These are phyloP conservation scores for Brachyptera putata DNA, from an alignment of 2,888 invertebrate species.

Conservation along the genomic window DNA sequence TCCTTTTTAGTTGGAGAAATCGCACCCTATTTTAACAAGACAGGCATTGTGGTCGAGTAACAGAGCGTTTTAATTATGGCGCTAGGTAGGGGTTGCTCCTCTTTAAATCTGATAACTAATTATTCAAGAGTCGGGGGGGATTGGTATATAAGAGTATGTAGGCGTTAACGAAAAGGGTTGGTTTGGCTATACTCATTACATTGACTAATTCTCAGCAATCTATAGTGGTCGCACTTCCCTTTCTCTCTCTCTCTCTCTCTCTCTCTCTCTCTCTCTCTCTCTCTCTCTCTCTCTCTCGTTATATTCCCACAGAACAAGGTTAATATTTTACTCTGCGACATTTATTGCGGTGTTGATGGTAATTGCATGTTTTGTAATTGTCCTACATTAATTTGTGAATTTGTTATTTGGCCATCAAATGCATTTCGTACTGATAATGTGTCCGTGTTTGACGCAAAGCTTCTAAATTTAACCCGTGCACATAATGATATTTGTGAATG, in stretches of 20 bases:
- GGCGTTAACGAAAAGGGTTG: neutral
- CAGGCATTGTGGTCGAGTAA: slow-evolving; percentile 8
- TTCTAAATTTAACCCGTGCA: no score
- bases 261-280: no score
- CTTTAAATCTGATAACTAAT: slow-evolving; percentile 21
- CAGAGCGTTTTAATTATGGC: slow-evolving; percentile 17
- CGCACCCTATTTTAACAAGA: neutral
- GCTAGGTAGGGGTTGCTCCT: slow-evolving; percentile 10
- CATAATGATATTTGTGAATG: no score
- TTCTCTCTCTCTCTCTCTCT: no score
- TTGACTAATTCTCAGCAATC: slow-evolving; percentile 11
- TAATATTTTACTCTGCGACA: slow-evolving; percentile 10
- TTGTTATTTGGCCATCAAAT: neutral
- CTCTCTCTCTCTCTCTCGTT: no score
- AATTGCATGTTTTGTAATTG: slow-evolving; percentile 13
- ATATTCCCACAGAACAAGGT: no score
- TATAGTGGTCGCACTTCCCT: slow-evolving; percentile 3
- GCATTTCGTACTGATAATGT: no score
- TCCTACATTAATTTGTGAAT: slow-evolving; percentile 10
- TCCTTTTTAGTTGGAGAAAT: neutral
- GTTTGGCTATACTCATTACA: slow-evolving; percentile 2
- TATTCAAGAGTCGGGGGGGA: slow-evolving; percentile 5
- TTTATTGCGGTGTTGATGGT: slow-evolving; percentile 19
- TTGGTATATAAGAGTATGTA: neutral
- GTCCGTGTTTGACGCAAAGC: no score